phyloP scores from a whole-genome alignment of 2,113 vertebrate genomes.

The Oncorhynchus nerka region DNA sequence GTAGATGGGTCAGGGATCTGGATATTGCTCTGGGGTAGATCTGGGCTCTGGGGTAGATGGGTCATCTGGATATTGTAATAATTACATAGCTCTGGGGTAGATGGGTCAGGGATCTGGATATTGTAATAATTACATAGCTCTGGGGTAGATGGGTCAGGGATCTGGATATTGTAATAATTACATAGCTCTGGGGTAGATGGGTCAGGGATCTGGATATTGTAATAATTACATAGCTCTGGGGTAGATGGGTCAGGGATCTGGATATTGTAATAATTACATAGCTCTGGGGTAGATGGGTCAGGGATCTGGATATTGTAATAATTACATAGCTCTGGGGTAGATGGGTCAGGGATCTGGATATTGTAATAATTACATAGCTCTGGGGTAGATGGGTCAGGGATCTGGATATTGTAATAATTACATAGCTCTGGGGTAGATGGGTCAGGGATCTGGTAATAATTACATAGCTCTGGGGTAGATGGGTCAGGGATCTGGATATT shows the following conservation, averaged over 20 bases:
- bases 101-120: conserved; percentile 40
- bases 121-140: conserved; percentile 27
- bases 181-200: neutral
- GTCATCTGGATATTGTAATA: conserved; percentile 15
- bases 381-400: conserved; percentile 44
- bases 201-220: conserved; percentile 3
- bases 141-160: conserved; percentile 44
- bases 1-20: conserved; percentile 44
- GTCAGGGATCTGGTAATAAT: conserved; percentile 43
- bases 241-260: conserved; percentile 44
- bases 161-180: conserved; percentile 29
- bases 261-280: conserved; percentile 29
- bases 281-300: conserved; percentile 42
- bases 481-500: neutral
- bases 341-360: neutral
- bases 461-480: neutral
- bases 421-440: conserved; percentile 29
- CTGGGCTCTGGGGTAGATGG: neutral
- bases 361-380: conserved; percentile 23
- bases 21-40: too few relatives aligned
- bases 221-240: conserved; percentile 23
- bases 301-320: conserved; percentile 32
- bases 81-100: conserved; percentile 28
- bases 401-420: conserved; percentile 29
- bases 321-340: conserved; percentile 8